These are phyloP conservation scores for Tenebrosternarchus preto DNA, from an alignment of 2,113 vertebrate genomes.

Conservation along the genomic window DNA sequence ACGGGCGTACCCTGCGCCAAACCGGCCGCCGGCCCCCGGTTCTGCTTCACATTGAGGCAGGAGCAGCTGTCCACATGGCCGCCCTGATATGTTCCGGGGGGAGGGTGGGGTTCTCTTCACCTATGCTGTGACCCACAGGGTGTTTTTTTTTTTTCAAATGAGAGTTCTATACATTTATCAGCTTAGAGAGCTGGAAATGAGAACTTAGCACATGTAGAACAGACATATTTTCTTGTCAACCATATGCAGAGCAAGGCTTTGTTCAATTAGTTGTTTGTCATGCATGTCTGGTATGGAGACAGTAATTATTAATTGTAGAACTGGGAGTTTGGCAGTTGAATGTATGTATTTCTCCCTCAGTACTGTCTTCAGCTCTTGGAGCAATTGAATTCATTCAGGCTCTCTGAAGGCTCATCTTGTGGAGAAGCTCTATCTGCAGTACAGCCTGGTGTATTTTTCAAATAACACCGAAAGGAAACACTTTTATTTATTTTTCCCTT, in stretches of 20 bases:
- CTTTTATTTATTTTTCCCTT: slow-evolving; percentile 71
- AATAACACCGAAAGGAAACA: slow-evolving; percentile 64
- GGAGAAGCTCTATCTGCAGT: slow-evolving; percentile 67
- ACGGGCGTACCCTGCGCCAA: slow-evolving; percentile 7
- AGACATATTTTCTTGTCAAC: no score
- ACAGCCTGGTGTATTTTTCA: slow-evolving; percentile 67
- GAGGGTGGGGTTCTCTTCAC: slow-evolving; percentile 3
- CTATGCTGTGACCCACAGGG: background rate
- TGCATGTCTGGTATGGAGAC: no score
- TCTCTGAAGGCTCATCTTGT: slow-evolving; percentile 31
- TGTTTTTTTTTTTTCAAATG: no score
- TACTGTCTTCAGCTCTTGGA: background rate
- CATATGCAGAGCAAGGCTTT: no score
- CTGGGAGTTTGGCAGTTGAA: background rate
- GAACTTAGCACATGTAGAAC: no score
- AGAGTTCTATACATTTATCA: no score
- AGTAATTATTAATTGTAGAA: background rate
- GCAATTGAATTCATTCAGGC: slow-evolving; percentile 3
- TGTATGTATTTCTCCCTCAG: slow-evolving; percentile 22
- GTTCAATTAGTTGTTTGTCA: no score
- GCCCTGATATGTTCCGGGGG: background rate
- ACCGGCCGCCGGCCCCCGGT: slow-evolving; percentile 27
- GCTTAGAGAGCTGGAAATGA: no score
- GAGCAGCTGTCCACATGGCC: background rate
- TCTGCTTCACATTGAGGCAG: slow-evolving; percentile 16